Conservation (phyloP, 2,888 invertebrate species). For the Taenaris catops region DNA sequence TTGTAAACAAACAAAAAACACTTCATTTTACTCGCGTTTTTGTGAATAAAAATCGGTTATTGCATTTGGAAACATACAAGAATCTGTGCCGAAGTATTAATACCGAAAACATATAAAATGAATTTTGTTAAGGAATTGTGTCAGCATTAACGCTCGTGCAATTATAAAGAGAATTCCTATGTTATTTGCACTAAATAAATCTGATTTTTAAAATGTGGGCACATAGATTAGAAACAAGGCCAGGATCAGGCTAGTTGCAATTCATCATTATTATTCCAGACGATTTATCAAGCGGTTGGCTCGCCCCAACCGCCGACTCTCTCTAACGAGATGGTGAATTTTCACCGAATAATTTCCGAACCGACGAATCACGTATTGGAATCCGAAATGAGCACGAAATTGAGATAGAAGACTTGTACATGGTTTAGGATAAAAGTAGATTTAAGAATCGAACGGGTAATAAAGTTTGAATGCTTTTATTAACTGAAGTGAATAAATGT, state of each 20-base stretch:
- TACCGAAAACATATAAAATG: no score
- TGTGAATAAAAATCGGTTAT: no score
- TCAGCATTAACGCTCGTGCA: no score
- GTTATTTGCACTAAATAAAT: no score
- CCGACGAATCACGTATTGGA: constrained; percentile 80
- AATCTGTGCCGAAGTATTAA: no score
- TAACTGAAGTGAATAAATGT: constrained; percentile 4
- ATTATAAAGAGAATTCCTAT: no score
- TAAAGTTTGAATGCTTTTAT: constrained; percentile 10
- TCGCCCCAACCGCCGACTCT: constrained; percentile 68
- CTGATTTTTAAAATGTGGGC: constrained; percentile 25
- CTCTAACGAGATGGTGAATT: constrained; percentile 80
- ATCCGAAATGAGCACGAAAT: constrained; percentile 73
- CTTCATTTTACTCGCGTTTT: no score
- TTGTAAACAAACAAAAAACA: no score
- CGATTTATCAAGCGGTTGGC: constrained; percentile 80
- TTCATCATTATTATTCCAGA: constrained; percentile 81
- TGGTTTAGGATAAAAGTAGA: constrained; percentile 36
- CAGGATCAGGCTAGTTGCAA: constrained; percentile 70
- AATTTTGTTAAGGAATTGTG: no score
- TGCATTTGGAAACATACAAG: no score
- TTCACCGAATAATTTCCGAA: constrained; percentile 79
- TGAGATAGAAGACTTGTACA: constrained; percentile 75
- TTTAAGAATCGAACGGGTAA: constrained; percentile 23
- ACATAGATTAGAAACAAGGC: constrained; percentile 65